Conservation (phyloP, 2,113 vertebrate species). For the Rousettus leschenaultii region DNA sequence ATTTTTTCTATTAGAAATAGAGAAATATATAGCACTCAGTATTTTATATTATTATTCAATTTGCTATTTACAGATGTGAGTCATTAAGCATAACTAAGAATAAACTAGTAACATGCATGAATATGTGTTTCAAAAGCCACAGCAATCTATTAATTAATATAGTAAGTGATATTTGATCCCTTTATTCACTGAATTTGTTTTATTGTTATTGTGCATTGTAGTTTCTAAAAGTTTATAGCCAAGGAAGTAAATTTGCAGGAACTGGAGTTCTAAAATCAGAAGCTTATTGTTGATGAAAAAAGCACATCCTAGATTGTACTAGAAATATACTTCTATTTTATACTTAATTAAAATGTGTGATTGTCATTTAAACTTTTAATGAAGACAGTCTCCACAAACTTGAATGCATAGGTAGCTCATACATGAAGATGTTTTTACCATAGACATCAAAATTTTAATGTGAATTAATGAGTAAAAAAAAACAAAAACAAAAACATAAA, state of each 20-base stretch:
- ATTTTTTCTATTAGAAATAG: conserved; percentile 23
- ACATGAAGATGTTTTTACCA: conserved; percentile 23
- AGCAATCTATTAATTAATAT: conserved; percentile 68
- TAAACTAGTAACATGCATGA: conserved; percentile 47
- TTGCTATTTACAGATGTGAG: conserved; percentile 65
- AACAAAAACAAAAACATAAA: neutral
- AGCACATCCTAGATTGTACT: neutral
- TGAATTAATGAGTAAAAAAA: neutral
- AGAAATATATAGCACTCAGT: conserved; percentile 27
- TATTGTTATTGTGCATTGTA: neutral
- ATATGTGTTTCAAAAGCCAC: conserved; percentile 70
- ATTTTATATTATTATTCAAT: conserved; percentile 57
- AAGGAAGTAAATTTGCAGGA: conserved; percentile 23
- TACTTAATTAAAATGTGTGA: conserved; percentile 51
- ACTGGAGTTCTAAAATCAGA: neutral
- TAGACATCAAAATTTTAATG: conserved; percentile 20
- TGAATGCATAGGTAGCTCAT: neutral
- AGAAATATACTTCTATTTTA: conserved; percentile 30
- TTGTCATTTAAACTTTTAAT: conserved; percentile 55
- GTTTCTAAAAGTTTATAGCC: conserved; percentile 8
- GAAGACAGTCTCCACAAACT: conserved; percentile 48
- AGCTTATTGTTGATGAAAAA: conserved; percentile 17
- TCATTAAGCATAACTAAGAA: conserved; percentile 69
- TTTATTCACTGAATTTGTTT: conserved; percentile 59
- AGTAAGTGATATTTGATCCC: conserved; percentile 68